Evolutionary conservation across 2,888 invertebrate genomes (phyloP).

Genomic region (Eristalis arbustorum): DNA sequence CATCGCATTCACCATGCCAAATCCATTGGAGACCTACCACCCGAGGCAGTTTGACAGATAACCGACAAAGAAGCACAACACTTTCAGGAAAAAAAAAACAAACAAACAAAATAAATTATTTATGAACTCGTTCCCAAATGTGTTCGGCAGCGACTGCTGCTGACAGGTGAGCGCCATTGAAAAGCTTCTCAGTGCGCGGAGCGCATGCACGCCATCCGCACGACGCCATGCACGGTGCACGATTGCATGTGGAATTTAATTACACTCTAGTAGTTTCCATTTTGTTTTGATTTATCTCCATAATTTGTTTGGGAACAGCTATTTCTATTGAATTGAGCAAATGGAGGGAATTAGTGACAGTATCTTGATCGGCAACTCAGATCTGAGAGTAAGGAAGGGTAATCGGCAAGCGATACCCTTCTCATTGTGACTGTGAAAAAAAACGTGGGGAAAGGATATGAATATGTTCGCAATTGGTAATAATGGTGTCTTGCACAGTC

Average conservation of each 20-base stretch:
- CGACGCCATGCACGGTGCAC: background rate
- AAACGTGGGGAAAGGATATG: background rate
- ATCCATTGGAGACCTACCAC: background rate
- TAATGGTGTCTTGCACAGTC: background rate
- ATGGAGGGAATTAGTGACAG: background rate
- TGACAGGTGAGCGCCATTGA: background rate
- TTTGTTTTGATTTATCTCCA: conserved; percentile 6
- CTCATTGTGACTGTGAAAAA: background rate
- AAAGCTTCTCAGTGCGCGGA: background rate
- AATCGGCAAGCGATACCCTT: background rate
- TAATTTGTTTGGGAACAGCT: conserved; percentile 2
- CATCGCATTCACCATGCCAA: background rate
- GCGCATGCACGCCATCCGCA: background rate
- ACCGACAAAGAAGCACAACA: background rate
- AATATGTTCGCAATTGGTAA: background rate
- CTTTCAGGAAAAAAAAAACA: background rate
- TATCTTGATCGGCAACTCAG: background rate
- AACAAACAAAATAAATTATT: background rate
- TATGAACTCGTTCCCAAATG: background rate
- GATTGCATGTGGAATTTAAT: conserved; percentile 1
- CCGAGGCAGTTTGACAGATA: background rate
- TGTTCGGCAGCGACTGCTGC: background rate
- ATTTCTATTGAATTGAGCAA: background rate
- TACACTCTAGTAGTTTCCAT: background rate
- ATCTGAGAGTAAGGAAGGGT: background rate